Evolutionary conservation across 2,797 vertebrate genomes (phyloP), one percentile per base, ranked within the genome.

Genomic region (Falco concolor): DNA sequence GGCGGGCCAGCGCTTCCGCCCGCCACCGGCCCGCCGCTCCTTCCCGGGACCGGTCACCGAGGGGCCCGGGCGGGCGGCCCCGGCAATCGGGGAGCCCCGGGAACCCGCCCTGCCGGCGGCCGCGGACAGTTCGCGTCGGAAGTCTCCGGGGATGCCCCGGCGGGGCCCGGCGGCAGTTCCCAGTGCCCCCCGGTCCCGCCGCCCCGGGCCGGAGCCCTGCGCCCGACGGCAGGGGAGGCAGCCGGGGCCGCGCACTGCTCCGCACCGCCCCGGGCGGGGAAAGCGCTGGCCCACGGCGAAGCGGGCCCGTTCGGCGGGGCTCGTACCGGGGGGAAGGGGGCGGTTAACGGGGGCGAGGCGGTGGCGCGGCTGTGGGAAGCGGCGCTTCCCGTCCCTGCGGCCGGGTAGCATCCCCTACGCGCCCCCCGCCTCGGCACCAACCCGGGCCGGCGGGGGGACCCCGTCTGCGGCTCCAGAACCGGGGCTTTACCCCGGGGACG

Each of bases 401-500:
- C 19, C 24, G 9, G 36, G 38, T 12, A 36, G 25, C 5, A 22
- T 30, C 57, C 59, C 23, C 11, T 4, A 18, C 44, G 63, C 36
- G 3, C 0, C 5, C 28, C 16, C 4, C 3, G 2, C 10, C 12
- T 28, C 36, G 21, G 54, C 30, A 40, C 65, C 53, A 57, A 12
- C 5, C 13, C 4, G 17, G 67, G 4, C 10, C 30, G 52, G 49
- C 8, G 2, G 32, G 13, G 20, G 19, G 4, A 15, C 57, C 19
- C 9, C 7, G 28, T 9, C 10, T 22, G 70, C 52, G 12, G 10
- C 38, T 44, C 52, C 65, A 36, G 36, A 32, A 49, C 30, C 19
- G 45, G n/a, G 45, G 13, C 18, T 91, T 14, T 9, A 7, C 15
- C 36, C 13, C 32, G 28, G 53, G 45, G n/a, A 40, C 12, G 12